phyloP scores from a whole-genome alignment of 2,797 vertebrate species.

The Myotis pilosus region DNA sequence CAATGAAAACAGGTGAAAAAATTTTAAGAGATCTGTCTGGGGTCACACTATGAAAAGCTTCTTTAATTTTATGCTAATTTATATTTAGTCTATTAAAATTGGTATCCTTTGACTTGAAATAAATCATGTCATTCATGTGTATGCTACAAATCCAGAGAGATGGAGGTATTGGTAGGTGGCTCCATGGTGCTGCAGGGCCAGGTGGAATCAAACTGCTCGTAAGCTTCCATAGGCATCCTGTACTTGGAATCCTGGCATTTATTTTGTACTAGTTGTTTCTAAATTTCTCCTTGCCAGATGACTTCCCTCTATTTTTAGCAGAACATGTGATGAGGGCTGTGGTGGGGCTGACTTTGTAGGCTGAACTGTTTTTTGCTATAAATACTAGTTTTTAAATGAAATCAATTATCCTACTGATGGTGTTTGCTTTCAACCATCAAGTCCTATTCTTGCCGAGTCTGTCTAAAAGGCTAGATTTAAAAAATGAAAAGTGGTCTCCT shows the following conservation, averaged over 20 bases:
- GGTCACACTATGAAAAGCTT: background rate
- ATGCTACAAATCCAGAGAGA: background rate
- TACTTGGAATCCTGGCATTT: background rate
- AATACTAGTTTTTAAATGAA: background rate
- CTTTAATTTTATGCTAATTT: background rate
- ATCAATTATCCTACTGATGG: background rate
- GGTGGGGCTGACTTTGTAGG: background rate
- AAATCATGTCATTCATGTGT: background rate
- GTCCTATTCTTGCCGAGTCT: background rate
- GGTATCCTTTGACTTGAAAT: background rate
- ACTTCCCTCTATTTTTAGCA: background rate
- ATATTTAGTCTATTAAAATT: background rate
- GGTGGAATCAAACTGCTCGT: background rate
- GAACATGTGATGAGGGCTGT: background rate
- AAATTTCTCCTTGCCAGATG: background rate
- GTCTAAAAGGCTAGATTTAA: background rate
- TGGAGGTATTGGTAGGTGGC: rapidly evolving
- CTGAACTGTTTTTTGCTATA: background rate
- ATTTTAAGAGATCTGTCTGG: background rate
- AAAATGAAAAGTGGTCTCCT: background rate
- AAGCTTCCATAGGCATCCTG: background rate
- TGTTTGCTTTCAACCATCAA: background rate
- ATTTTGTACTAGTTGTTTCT: background rate
- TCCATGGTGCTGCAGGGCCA: background rate
- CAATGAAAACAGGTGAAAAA: background rate